Base-by-base conservation (phyloP, 1,140 invertebrate genomes). In the Ptiloglossa arizonensis region DNA sequence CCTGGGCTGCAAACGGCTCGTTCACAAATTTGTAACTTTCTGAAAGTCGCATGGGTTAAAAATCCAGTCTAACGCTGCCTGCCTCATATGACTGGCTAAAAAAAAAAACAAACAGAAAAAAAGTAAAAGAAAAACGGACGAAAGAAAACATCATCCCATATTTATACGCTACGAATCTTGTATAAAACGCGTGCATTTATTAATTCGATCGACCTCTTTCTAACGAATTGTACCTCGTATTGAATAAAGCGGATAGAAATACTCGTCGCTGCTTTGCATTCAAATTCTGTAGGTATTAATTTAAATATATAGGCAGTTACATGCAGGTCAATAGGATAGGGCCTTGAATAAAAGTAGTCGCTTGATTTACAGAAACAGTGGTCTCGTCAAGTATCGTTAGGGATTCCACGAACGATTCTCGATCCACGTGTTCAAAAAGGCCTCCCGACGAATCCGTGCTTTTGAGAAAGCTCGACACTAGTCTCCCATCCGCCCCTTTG, bases 41-140 rank as follows among this genome's bases (percentile, higher is more conserved):
- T 41, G 78, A 80, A 81, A 88, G 60, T 90, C 89, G 88, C 89
- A 90, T 89, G 89, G 87, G 88, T 90, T 89, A 80, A 56, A 79
- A 89, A 89, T 90, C 87, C 89, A 89, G 88, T 83, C 82, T 78
- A 82, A 85, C 80, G 85, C 74, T 87, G 82, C 76, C 86, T 88
- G 86, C 87, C 80, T 88, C 67, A 81, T 83, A 80, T 86, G 70
- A 86, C 77, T 86, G 80, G 79, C 62, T 50, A 48, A 44, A 66
- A 46, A 46, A 17, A 22, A 41, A 24, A 13, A 41, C 8, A 22
- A 69, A 41, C 22, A 32, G 9, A n/a, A n/a, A 35, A 41, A 13
- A 19, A 22, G 17, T 13, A 8, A 44, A 17, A 32, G 1, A 32
- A 32, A n/a, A 66, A 50, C 15, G 22, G 24, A 56, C 0, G n/a